A percentile compares a stretch with the other conserved stretches of the same genome.
Conservation (phyloP, 2,797 vertebrate species). For the Peromyscus nudipes region DNA sequence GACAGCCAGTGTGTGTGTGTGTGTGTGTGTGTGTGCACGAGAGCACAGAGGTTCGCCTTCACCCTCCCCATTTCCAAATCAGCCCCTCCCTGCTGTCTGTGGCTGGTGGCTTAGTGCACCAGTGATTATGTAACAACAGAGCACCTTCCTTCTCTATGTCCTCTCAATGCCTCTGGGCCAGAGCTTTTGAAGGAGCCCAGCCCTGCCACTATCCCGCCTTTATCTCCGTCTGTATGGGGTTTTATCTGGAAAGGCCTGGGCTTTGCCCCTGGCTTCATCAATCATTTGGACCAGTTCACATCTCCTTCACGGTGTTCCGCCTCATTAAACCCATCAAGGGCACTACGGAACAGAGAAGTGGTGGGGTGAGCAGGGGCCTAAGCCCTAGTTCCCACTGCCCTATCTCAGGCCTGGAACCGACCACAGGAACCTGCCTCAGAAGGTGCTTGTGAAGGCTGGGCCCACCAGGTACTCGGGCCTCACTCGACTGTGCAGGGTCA, state of each 20-base stretch:
- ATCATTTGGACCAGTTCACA: constrained; percentile 97
- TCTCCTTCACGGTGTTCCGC: constrained; percentile 94
- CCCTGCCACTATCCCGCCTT: constrained; percentile 96
- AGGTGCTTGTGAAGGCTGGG: constrained; percentile 24
- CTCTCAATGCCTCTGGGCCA: constrained; percentile 91
- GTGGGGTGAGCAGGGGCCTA: constrained; percentile 88
- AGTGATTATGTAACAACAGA: constrained; percentile 99
- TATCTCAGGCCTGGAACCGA: constrained; percentile 51
- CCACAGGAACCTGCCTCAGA: constrained; percentile 38
- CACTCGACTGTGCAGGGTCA: neutral
- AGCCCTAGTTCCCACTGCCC: constrained; percentile 81
- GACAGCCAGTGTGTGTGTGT: neutral
- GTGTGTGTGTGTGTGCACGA: neutral
- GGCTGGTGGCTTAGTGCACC: constrained; percentile 97
- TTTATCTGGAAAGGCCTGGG: constrained; percentile 96
- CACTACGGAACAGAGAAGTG: constrained; percentile 88
- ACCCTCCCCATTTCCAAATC: constrained; percentile 90
- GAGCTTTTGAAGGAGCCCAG: constrained; percentile 95
- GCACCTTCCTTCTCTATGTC: constrained; percentile 95
- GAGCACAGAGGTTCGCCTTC: constrained; percentile 86
- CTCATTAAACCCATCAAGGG: constrained; percentile 95
- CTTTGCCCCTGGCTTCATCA: constrained; percentile 99
- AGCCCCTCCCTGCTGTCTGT: constrained; percentile 89
- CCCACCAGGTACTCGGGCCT: neutral
- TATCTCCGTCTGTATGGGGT: constrained; percentile 96